Evolutionary conservation across 2,888 invertebrate genomes (phyloP), one percentile per base, ranked within the genome.

Genomic region (Synanthedon vespiformis): DNA sequence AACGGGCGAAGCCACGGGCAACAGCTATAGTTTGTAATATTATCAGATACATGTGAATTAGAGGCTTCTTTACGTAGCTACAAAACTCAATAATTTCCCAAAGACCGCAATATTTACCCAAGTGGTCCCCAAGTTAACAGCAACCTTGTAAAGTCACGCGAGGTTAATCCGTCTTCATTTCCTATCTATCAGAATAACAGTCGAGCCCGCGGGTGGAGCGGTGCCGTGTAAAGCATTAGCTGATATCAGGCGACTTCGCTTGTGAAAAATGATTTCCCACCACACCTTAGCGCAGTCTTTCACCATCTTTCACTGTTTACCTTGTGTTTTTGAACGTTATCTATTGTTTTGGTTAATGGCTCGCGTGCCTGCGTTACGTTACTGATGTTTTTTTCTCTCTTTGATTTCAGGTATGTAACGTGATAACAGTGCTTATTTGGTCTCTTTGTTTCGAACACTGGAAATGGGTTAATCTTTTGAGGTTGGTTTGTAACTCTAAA

Each of bases 131-230:
- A 10, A 61, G 58, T 57, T 60, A 56, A 57, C 62, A 60, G 60
- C 65, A 62, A 61, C 73, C 73, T 72, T 76, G 77, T 76, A 72
- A 60, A 78, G 83, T 82, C 84, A 85, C 84, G 84, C 83, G 70
- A 83, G 58, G 75, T 74, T 82, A 85, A 87, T 86, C 82, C 74
- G 79, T 87, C 87, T 86, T 87, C 84, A 86, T 87, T 87, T 84
- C 83, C 84, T 85, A 83, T 86, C 87, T 85, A 85, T 86, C 83
- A 80, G 76, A 80, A 77, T 67, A 61, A 65, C 70, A 68, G 72
- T 64, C 65, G 70, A 65, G 73, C 71, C 68, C 67, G 64, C 61
- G 64, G 67, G 69, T 67, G 65, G 64, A 70, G 67, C 50, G 40
- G 22, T 12, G 50, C 50, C 12, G 66, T 67, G 67, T 76, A 77